These are phyloP conservation scores for Dexiosoma caninum DNA, from an alignment of 2,888 invertebrate genomes.

Conservation along the genomic window DNA sequence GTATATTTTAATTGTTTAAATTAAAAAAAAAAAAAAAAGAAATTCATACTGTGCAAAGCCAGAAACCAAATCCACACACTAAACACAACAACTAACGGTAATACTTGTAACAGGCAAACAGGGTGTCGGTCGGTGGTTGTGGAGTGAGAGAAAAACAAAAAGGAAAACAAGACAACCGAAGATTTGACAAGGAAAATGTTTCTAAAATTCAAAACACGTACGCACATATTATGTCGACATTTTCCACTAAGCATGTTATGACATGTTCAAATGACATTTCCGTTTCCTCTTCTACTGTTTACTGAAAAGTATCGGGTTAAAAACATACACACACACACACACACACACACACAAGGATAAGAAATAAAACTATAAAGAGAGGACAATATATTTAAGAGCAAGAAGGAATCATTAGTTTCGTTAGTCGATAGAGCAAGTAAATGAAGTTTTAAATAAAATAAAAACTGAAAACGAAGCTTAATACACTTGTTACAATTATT, in stretches of 20 bases:
- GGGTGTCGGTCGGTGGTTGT: not conserved
- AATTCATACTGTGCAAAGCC: not conserved
- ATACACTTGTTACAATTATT: too few species aligned
- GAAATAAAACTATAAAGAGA: not conserved
- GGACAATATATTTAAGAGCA: not conserved
- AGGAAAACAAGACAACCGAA: not conserved
- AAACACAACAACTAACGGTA: too few species aligned
- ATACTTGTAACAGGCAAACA: too few species aligned
- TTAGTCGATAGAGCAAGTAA: too few species aligned
- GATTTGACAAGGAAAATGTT: constrained; percentile 39
- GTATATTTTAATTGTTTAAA: not conserved
- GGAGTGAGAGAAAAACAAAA: not conserved
- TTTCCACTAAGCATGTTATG: constrained; percentile 62
- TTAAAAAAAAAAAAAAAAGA: too few species aligned
- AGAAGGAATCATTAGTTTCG: too few species aligned
- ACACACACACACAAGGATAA: not conserved
- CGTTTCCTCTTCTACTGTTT: constrained; percentile 49
- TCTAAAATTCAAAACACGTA: constrained; percentile 60
- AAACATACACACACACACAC: too few species aligned
- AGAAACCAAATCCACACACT: not conserved
- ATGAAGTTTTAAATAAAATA: too few species aligned
- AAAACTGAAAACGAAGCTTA: too few species aligned
- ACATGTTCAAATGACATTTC: constrained; percentile 62
- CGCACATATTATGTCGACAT: constrained; percentile 60
- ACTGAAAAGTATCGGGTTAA: not conserved